Conservation (phyloP, 2,797 vertebrate species). For the Nyctalus aviator region DNA sequence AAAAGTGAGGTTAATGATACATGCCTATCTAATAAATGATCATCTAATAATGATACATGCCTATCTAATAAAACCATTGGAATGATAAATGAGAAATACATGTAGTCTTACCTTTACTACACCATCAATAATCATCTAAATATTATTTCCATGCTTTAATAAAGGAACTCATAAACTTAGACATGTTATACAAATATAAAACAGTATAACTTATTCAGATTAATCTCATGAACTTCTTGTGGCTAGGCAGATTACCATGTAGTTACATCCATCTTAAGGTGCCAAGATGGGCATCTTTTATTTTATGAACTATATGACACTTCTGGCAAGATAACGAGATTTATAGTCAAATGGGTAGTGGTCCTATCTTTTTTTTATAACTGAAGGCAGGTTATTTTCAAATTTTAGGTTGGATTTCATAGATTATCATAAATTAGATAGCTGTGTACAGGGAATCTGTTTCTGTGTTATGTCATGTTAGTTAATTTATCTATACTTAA, state of each 20-base stretch:
- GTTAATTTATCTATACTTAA: not conserved
- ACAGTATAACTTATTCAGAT: not conserved
- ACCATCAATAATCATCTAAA: not conserved
- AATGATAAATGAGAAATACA: not conserved
- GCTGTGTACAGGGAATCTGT: not conserved
- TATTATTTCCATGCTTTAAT: not conserved
- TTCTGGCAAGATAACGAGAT: not conserved
- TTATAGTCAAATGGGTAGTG: not conserved
- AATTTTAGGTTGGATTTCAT: not conserved
- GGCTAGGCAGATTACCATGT: not conserved
- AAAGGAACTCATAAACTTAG: not conserved
- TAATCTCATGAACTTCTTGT: not conserved
- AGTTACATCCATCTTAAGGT: not conserved
- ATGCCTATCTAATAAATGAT: too few species aligned
- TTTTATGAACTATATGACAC: not conserved
- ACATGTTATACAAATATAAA: not conserved
- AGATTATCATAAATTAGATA: not conserved
- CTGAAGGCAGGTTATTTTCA: not conserved
- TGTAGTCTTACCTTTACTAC: not conserved
- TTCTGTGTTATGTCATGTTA: not conserved
- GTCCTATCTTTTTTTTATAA: not conserved
- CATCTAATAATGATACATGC: not conserved
- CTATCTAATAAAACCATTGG: not conserved
- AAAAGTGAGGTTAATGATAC: conserved; percentile 19
- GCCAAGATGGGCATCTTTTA: not conserved